Evolutionary conservation across 2,888 invertebrate genomes (phyloP).

Genomic region (Agrotis clavis): DNA sequence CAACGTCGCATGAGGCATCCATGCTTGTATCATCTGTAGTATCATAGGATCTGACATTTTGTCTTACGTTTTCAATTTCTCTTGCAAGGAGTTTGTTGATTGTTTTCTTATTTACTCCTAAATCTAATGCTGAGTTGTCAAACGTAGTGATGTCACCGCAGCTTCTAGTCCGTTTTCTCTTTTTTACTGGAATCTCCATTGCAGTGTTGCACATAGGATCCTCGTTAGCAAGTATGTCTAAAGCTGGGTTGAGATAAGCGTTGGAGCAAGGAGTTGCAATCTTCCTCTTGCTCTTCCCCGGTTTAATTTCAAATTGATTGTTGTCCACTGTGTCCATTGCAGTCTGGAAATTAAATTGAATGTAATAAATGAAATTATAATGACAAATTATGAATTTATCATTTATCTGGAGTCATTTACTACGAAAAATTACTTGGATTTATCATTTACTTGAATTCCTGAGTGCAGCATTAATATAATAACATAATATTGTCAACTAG

Average conservation of each 20-base stretch:
- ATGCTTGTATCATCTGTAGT: slow-evolving; percentile 22
- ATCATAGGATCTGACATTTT: slow-evolving; percentile 72
- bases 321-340: slow-evolving; percentile 84
- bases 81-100: slow-evolving; percentile 82
- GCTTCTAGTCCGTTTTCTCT: slow-evolving; percentile 83
- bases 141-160: slow-evolving; percentile 81
- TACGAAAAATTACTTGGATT: too few relatives aligned
- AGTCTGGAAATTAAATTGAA: slow-evolving; percentile 49
- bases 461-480: background rate
- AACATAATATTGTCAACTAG: background rate
- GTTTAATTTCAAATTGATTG: slow-evolving; percentile 87
- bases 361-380: background rate
- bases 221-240: slow-evolving; percentile 86
- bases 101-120: slow-evolving; percentile 81
- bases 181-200: slow-evolving; percentile 87
- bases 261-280: slow-evolving; percentile 80
- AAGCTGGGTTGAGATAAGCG: slow-evolving; percentile 85
- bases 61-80: slow-evolving; percentile 86
- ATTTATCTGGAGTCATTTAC: background rate
- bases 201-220: slow-evolving; percentile 88
- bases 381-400: too few relatives aligned
- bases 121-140: slow-evolving; percentile 86
- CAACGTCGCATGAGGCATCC: slow-evolving; percentile 46
- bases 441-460: background rate
- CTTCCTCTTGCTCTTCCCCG: slow-evolving; percentile 83